phyloP scores from a whole-genome alignment of 2,113 vertebrate genomes.

The Aptenodytes patagonicus region DNA sequence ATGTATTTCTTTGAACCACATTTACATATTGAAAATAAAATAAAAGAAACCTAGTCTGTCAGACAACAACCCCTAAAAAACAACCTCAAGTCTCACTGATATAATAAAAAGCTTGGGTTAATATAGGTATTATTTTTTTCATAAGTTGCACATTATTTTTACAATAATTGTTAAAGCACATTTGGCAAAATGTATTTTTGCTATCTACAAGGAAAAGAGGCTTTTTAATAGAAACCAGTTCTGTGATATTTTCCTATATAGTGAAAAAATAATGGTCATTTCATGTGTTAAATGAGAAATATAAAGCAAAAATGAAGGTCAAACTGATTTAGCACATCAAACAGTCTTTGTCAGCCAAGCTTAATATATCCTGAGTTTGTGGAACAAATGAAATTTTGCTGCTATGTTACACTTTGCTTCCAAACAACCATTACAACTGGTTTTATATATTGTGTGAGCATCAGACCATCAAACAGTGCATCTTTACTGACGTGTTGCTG shows the following conservation, averaged over 20 bases:
- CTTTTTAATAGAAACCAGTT: constrained; percentile 53
- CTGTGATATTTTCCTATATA: constrained; percentile 61
- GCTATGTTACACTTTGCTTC: constrained; percentile 87
- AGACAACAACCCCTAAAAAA: neutral
- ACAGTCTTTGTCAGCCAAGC: constrained; percentile 85
- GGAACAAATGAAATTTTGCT: constrained; percentile 92
- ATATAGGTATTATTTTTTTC: neutral
- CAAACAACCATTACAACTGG: constrained; percentile 88
- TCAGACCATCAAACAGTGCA: constrained; percentile 87
- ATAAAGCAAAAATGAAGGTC: constrained; percentile 91
- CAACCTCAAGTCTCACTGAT: neutral
- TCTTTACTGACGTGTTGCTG: constrained; percentile 81
- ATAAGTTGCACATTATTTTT: neutral
- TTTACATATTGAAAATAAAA: constrained; percentile 41
- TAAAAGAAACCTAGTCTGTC: neutral
- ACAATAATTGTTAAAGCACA: constrained; percentile 6
- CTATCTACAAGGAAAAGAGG: neutral
- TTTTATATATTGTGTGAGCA: constrained; percentile 90
- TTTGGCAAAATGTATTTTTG: neutral
- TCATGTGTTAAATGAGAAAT: constrained; percentile 88
- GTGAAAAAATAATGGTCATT: constrained; percentile 78
- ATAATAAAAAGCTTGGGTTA: neutral
- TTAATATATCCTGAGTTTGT: constrained; percentile 91
- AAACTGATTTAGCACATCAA: constrained; percentile 86
- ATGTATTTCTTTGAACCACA: neutral